A percentile compares a stretch with the other conserved stretches of the same genome.
Conservation (phyloP, 2,888 invertebrate genomes). For the Caenorhabditis zanzibari region DNA sequence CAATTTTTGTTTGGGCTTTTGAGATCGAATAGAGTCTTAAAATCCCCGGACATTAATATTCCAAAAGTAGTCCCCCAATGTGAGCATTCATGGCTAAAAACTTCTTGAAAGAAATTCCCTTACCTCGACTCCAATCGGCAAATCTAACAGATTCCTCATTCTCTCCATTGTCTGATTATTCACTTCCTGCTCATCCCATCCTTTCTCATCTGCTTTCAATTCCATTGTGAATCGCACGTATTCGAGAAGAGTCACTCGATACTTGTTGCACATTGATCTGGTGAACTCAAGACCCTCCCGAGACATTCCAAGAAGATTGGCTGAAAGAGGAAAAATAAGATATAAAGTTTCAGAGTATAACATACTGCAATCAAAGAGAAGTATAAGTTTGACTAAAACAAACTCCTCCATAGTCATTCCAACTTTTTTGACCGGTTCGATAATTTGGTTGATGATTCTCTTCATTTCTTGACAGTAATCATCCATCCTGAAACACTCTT, state of each 20-base stretch:
- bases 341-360: background rate
- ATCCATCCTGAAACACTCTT: constrained; percentile 43
- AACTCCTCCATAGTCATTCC: constrained; percentile 51
- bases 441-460: constrained; percentile 38
- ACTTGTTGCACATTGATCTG: constrained; percentile 57
- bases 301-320: constrained; percentile 44
- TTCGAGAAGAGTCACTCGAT: constrained; percentile 44
- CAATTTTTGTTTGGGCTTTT: too few relatives aligned
- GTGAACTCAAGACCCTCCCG: constrained; percentile 42
- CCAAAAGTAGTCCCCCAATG: too few relatives aligned
- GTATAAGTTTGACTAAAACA: constrained; percentile 52
- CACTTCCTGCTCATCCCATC: constrained; percentile 29
- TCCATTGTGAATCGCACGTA: constrained; percentile 28
- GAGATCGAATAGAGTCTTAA: too few relatives aligned
- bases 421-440: constrained; percentile 38
- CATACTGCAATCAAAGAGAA: constrained; percentile 58
- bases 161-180: constrained; percentile 35
- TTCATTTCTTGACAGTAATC: constrained; percentile 52
- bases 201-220: constrained; percentile 8
- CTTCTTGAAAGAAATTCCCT: too few relatives aligned
- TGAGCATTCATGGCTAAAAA: too few relatives aligned
- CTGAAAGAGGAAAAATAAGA: constrained; percentile 16
- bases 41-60: too few relatives aligned
- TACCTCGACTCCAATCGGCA: constrained; percentile 50
- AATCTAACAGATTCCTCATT: constrained; percentile 28